Evolutionary conservation across 2,888 invertebrate genomes (phyloP).

Genomic region (Trilocha varians): DNA sequence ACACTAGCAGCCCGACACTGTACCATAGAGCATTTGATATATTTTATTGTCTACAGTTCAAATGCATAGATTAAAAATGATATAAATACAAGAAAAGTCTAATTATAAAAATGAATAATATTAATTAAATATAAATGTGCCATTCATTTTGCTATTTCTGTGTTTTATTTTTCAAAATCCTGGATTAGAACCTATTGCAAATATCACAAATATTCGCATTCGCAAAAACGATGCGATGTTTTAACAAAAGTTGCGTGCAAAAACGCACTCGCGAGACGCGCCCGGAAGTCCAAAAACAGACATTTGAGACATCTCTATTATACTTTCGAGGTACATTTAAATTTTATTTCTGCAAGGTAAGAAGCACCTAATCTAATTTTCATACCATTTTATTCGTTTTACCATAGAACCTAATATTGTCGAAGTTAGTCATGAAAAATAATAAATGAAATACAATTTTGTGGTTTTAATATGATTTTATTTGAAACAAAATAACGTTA

Average conservation of each 20-base stretch:
- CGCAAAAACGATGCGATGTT: too few relatives aligned
- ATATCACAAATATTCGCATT: too few relatives aligned
- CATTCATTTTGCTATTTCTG: slow-evolving; percentile 72
- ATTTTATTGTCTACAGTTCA: slow-evolving; percentile 44
- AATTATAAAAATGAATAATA: slow-evolving; percentile 73
- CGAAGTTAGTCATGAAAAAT: too few relatives aligned
- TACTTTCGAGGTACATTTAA: too few relatives aligned
- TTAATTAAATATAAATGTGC: slow-evolving; percentile 75
- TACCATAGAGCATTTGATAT: slow-evolving; percentile 50
- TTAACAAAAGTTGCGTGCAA: too few relatives aligned
- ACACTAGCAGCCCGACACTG: slow-evolving; percentile 35
- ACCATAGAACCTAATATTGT: too few relatives aligned
- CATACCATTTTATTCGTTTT: too few relatives aligned
- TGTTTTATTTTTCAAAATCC: slow-evolving; percentile 49
- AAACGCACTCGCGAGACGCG: too few relatives aligned
- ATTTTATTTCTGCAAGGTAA: too few relatives aligned
- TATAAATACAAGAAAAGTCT: slow-evolving; percentile 68
- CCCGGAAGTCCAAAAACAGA: too few relatives aligned
- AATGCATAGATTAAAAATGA: slow-evolving; percentile 60
- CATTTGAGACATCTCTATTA: too few relatives aligned
- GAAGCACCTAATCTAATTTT: too few relatives aligned
- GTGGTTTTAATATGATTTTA: slow-evolving; percentile 57
- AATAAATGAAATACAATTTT: slow-evolving; percentile 18
- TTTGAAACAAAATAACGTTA: slow-evolving; percentile 73
- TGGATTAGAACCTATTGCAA: not conserved